Base-by-base conservation (phyloP, 2,797 vertebrate genomes). In the Falco biarmicus region DNA sequence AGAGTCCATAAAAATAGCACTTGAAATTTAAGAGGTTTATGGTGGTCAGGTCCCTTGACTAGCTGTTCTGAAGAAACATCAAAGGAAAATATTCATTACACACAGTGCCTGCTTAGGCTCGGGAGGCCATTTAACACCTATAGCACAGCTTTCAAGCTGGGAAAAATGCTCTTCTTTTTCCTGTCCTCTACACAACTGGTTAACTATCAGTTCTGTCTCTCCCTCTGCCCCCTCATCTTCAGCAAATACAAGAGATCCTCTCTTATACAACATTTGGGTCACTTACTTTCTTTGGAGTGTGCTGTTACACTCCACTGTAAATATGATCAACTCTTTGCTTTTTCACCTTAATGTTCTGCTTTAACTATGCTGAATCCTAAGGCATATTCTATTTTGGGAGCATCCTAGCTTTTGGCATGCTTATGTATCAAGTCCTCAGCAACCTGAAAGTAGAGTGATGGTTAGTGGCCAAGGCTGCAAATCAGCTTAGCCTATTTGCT, bases 1-100 rank as follows among this genome's bases (percentile, higher is more conserved):
- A 93, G 91, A 91, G n/a, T 68, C 69, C 51, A 73, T 91, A 96
- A 96, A 96, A 96, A 96, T 91, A 95, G 93, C 85, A 66, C 84
- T 94, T 43, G 54, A 95, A 90, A 90, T 94, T 82, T 87, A 93
- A 96, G 88, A 97, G 65, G 78, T 96, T 95, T 96, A 95, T 6
- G 19, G 86, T 74, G 70, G 60, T 66, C 92, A 87, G 81, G 1
- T 5, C 60, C 74, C 70, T 78, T 61, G 75, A 84, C 25, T 41
- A 68, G 73, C 85, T 88, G 83, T 74, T 95, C 76, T 73, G 69
- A 95, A 92, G 93, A 93, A 94, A 86, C 69, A 79, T 73, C 73
- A 66, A 70, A 95, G 79, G 73, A 81, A 95, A 93, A 81, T 73
- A 76, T 76, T 86, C 25, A 50, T 79, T 88, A 56, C 19, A 68